A percentile compares a stretch with the other conserved stretches of the same genome.
phyloP scores from a whole-genome alignment of 2,797 vertebrate species.

The Thalassophryne amazonica region DNA sequence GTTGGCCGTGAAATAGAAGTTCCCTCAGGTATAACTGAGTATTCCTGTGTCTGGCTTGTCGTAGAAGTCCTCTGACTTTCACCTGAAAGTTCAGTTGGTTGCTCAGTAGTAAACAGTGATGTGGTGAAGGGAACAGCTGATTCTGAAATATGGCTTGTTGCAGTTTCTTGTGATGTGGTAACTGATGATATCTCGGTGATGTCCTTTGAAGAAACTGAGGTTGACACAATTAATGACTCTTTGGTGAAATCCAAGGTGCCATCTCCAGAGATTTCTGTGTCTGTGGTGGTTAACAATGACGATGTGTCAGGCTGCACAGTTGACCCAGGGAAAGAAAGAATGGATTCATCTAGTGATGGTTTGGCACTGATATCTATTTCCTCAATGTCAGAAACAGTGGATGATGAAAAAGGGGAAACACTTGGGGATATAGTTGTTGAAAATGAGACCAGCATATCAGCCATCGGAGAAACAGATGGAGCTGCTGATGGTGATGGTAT shows the following conservation, averaged over 20 bases:
- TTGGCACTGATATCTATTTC: not conserved
- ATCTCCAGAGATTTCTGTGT: slow-evolving; percentile 17
- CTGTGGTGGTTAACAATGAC: not conserved
- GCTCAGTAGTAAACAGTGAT: no score
- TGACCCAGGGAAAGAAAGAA: not conserved
- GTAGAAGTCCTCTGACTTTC: no score
- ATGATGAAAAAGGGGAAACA: not conserved
- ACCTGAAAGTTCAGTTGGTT: no score
- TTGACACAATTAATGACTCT: not conserved
- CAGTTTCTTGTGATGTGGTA: not conserved
- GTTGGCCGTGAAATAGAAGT: no score
- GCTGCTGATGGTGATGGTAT: not conserved
- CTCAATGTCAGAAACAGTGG: not conserved
- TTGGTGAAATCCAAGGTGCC: not conserved
- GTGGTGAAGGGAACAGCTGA: no score
- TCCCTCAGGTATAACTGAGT: no score
- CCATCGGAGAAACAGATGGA: not conserved
- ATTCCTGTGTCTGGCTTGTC: no score
- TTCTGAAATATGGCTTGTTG: not conserved
- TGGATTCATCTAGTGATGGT: not conserved
- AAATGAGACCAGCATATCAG: not conserved
- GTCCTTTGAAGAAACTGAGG: no score
- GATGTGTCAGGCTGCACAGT: not conserved
- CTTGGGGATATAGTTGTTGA: not conserved
- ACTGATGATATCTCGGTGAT: no score